A percentile compares a stretch with the other conserved stretches of the same genome.
phyloP scores from a whole-genome alignment of 1,140 invertebrate genomes.

The Trichogramma pretiosum region DNA sequence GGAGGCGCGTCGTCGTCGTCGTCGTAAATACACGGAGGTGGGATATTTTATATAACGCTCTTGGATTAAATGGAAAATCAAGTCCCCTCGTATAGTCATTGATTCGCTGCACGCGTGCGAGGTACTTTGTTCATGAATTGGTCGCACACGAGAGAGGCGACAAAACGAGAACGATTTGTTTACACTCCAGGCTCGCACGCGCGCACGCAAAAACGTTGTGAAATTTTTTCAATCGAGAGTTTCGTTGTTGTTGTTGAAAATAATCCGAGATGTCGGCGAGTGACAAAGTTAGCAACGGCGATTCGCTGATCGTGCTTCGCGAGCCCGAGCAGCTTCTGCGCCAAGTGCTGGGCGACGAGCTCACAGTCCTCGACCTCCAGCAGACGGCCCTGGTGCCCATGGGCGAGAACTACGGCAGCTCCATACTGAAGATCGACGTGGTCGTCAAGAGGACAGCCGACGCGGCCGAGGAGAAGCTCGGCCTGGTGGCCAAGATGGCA shows the following conservation, averaged over 20 bases:
- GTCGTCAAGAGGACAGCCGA: constrained; percentile 19
- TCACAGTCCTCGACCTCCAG: constrained; percentile 23
- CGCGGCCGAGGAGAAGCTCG: constrained; percentile 23
- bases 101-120: too few species aligned
- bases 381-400: constrained; percentile 28
- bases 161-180: too few species aligned
- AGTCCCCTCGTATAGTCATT: too few species aligned
- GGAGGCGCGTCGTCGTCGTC: too few species aligned
- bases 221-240: constrained; percentile 6
- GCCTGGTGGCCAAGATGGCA: constrained; percentile 40
- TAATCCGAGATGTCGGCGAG: neutral
- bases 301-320: constrained; percentile 20
- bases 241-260: neutral
- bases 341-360: constrained; percentile 18
- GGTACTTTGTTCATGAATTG: too few species aligned
- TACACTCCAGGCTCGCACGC: too few species aligned
- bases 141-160: too few species aligned
- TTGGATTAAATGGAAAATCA: too few species aligned
- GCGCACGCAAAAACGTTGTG: too few species aligned
- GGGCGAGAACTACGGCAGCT: constrained; percentile 54
- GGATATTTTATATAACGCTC: too few species aligned
- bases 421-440: constrained; percentile 43
- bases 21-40: too few species aligned
- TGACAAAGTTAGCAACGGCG: constrained; percentile 12
- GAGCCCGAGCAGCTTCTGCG: constrained; percentile 28